phyloP scores from a whole-genome alignment of 2,888 invertebrate species.

The Eucriotettix oculatus region DNA sequence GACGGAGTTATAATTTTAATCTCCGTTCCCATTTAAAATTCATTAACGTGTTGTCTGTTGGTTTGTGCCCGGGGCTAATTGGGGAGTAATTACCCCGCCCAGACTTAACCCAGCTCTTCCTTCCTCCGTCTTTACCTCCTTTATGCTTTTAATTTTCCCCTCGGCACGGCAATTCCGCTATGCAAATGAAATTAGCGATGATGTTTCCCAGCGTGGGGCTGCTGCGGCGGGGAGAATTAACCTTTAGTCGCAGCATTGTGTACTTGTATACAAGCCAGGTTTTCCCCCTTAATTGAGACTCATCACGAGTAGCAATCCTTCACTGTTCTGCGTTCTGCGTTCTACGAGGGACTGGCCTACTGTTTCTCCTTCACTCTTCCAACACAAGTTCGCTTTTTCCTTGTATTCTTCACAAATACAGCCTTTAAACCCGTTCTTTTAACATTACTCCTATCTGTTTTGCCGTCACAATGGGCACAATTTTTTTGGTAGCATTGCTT shows the following conservation, averaged over 20 bases:
- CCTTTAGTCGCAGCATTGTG: slow-evolving; percentile 5
- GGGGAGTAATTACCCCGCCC: neutral
- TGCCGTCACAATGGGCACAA: no score
- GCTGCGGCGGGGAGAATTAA: slow-evolving; percentile 7
- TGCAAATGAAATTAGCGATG: slow-evolving; percentile 14
- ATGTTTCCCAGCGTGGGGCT: slow-evolving; percentile 4
- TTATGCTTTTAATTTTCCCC: slow-evolving; percentile 12
- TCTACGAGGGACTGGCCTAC: no score
- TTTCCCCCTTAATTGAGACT: slow-evolving; percentile 4
- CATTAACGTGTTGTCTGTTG: slow-evolving; percentile 3
- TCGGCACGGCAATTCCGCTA: slow-evolving; percentile 9
- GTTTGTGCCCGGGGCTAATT: neutral
- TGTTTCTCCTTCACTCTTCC: no score
- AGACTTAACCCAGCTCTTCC: neutral
- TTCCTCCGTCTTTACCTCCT: slow-evolving; percentile 4
- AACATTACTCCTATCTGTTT: no score
- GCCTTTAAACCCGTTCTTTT: no score
- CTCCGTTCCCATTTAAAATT: slow-evolving; percentile 8
- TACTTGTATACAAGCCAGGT: neutral
- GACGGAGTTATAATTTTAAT: neutral
- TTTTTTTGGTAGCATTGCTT: no score
- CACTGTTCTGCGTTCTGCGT: neutral
- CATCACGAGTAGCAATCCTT: slow-evolving; percentile 2
- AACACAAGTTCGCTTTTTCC: no score
- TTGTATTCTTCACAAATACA: no score